Base-by-base conservation (phyloP, 2,888 invertebrate genomes). In the Cecidostiba fungosa region DNA sequence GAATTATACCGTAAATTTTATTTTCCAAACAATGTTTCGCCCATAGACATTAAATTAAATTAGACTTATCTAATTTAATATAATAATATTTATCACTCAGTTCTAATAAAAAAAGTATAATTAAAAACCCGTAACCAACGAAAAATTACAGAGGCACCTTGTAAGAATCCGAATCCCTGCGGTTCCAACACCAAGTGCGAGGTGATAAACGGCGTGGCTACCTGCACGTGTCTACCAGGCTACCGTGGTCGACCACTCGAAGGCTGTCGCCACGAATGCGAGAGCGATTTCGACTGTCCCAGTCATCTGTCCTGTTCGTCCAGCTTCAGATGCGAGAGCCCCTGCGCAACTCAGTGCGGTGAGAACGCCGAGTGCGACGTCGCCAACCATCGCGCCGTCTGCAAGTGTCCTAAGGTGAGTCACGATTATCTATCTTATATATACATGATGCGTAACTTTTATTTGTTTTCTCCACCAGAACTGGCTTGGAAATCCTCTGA, bases 201-300 rank as follows among this genome's bases (percentile, higher is more conserved):
- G 91, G 97, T 97, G 14, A 94, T 96, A 70, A 96, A 96, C 91
- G 95, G 95, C 88, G 95, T 96, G 26, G 97, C 97, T 0, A 96
- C 96, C 14, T 98, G 98, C 91, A 96, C 96, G 77, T 98, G 98
- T 90, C 93, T 96, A 77, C 95, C 96, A 66, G 96, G 97, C 90
- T 97, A 95, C 94, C 93, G 96, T 94, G 97, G 97, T 72, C 96
- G 97, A 87, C 97, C 98, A 14, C 92, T 97, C 77, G 92, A 94
- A 39, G 97, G 97, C 1, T 98, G 98, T 91, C 95, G 96, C 16
- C 97, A 97, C 91, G 97, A 98, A 93, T 97, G 97, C 91, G 97
- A 97, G 84, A 95, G 95, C 12, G 97, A 97, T 91, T 94, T 94
- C 39, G 97, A 97, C 89, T 97, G 97, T 90, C 94, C 95, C 1